Evolutionary conservation across 1,140 invertebrate genomes (phyloP), one percentile per base, ranked within the genome.

Genomic region (Phortica variegata): DNA sequence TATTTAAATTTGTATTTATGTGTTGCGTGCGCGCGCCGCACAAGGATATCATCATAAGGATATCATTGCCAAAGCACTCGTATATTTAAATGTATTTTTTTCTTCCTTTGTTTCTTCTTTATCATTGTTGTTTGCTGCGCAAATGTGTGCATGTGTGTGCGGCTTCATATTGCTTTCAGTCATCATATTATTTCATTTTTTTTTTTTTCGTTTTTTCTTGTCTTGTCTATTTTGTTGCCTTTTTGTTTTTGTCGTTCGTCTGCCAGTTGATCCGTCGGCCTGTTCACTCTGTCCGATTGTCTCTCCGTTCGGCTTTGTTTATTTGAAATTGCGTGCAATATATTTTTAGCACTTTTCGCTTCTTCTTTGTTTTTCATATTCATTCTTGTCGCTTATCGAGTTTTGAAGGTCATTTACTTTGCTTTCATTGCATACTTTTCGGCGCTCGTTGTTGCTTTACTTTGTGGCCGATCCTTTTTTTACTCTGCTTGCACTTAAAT

Each of bases 1-100:
- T 66, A 63, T 60, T 57, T 56, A 66, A 66, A 66, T 66, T 66
- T 58, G 63, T 66, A 66, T 66, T 68, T 68, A 68, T 68, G 63
- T 44, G 50, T 42, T 44, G 33, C 21, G 42, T 38, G 36, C 4
- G 33, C 13, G 16, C 7, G 16, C 10, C 16, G 33, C 16, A 15
- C 12, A 4, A 34, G n/a, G n/a, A n/a, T n/a, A 53, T 29, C 45
- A 43, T 54, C 19, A 32, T 52, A 47, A 43, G 53, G 50, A 47
- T 63, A 63, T 68, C 62, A 68, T 66, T 66, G 46, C 51, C 49
- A 50, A 44, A 43, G 40, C 51, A 49, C 55, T 49, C 62, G 54
- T 68, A 58, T 54, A 60, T 60, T 68, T 66, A 68, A 63, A 68
- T 66, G 61, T 52, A 57, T 54, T 56, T 47, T 57, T 54, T 59